Percentiles rank a stretch among this genome's conserved stretches.
phyloP scores from a whole-genome alignment of 2,797 vertebrate genomes.

The Sitta carolinensis region DNA sequence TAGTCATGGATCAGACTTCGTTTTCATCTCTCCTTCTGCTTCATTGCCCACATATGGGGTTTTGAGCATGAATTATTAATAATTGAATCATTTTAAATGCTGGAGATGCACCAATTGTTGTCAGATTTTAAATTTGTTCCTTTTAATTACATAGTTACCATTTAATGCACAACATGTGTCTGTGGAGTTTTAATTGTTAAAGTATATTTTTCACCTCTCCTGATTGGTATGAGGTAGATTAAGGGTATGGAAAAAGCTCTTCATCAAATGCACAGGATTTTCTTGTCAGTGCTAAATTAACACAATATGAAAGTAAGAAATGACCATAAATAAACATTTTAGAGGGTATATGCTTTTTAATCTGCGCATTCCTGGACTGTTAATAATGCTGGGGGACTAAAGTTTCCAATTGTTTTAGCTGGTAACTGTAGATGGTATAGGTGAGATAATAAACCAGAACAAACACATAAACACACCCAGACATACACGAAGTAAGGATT shows the following conservation, averaged over 20 bases:
- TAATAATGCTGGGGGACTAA: not conserved
- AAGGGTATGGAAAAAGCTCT: not conserved
- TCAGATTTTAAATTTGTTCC: slow-evolving; percentile 90
- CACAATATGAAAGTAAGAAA: not conserved
- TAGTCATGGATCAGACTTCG: slow-evolving; percentile 73
- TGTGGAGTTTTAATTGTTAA: slow-evolving; percentile 63
- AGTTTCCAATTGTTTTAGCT: not conserved
- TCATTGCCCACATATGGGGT: slow-evolving; percentile 81
- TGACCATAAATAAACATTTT: not conserved
- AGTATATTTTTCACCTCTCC: slow-evolving; percentile 25
- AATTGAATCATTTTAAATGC: slow-evolving; percentile 86
- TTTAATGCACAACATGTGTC: slow-evolving; percentile 68
- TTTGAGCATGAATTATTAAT: slow-evolving; percentile 87
- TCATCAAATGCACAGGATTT: slow-evolving; percentile 12
- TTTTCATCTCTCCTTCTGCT: slow-evolving; percentile 77
- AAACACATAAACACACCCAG: not conserved
- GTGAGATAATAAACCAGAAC: not conserved
- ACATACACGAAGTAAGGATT: not conserved
- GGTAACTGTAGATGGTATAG: not conserved
- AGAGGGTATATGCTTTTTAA: not conserved
- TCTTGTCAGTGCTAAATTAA: slow-evolving; percentile 17
- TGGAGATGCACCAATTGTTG: slow-evolving; percentile 85
- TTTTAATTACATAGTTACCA: slow-evolving; percentile 85
- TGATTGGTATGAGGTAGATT: not conserved
- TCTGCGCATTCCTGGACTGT: not conserved